Evolutionary conservation across 1,140 invertebrate species (phyloP), one percentile per base, ranked within the genome.

Genomic region (Cephus cinctus): DNA sequence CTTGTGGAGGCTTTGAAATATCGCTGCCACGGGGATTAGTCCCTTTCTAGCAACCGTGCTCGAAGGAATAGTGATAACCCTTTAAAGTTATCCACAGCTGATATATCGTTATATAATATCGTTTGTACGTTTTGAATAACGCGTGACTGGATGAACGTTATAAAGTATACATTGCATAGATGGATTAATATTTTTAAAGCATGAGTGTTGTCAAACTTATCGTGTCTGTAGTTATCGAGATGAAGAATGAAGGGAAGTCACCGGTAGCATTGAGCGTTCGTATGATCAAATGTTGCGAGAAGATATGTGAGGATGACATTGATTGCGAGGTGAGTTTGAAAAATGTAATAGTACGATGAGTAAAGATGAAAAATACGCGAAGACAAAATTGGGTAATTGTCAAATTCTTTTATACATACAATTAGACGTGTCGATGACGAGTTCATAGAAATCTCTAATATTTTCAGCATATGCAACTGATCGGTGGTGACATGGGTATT

Each of bases 241-340:
- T 56, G 14, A 40, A 32, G 25, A 56, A 52, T 16, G 21, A 49
- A 30, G 43, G 50, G 18, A 46, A 52, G 27, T 22, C 20, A 5
- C 22, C 36, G 22, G 22, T 48, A 16, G 23, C 38, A 3, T 21
- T 53, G n/a, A 11, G 15, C 35, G 46, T 40, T 14, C 48, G 48
- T 14, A 57, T 59, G 54, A 56, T 57, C 16, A 42, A 47, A 38
- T 59, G 57, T 45, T 59, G 54, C 34, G 54, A 57, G 38, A 47
- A 31, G 39, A 48, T 59, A 25, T 49, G 45, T 12, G 32, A 43
- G 15, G 44, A 54, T 3, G 57, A 59, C 31, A 54, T 52, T 38
- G 54, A 59, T 32, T 57, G 54, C 30, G 50, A 54, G 46, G 53
- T 58, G 39, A 42, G 45, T 44, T 15, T 46, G 19, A 36, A 38